These are phyloP conservation scores for Stomatorhinus walkeri DNA, from an alignment of 2,797 vertebrate genomes.

Conservation along the genomic window DNA sequence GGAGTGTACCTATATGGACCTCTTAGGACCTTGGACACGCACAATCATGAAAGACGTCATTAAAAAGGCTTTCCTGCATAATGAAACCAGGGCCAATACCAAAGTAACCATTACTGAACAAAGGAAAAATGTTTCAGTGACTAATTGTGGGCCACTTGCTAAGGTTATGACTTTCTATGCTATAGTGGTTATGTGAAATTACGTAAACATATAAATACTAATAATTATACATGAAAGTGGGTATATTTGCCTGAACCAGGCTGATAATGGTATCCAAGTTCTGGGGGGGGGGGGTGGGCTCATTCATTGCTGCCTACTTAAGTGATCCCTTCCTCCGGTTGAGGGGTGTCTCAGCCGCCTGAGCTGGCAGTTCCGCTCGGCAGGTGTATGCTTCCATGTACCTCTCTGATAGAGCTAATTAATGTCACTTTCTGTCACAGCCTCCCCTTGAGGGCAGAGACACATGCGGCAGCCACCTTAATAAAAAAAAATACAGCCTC, in stretches of 20 bases:
- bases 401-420: conserved; percentile 48
- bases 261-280: conserved; percentile 6
- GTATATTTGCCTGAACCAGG: background rate
- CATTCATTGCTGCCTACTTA: conserved; percentile 9
- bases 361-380: background rate
- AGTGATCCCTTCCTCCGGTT: background rate
- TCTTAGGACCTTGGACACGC: background rate
- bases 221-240: background rate
- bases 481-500: background rate
- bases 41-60: background rate
- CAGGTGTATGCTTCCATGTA: conserved; percentile 19
- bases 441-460: conserved; percentile 37
- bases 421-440: conserved; percentile 40
- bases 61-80: background rate
- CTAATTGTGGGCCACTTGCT: background rate
- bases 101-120: background rate
- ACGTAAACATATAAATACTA: background rate
- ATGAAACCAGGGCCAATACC: background rate
- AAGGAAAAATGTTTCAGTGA: background rate
- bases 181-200: background rate
- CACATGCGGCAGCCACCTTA: conserved; percentile 31
- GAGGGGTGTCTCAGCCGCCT: background rate
- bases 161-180: background rate
- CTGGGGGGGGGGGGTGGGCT: background rate
- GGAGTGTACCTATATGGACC: background rate